phyloP scores from a whole-genome alignment of 2,113 vertebrate genomes.

The Lichenostomus cassidix region DNA sequence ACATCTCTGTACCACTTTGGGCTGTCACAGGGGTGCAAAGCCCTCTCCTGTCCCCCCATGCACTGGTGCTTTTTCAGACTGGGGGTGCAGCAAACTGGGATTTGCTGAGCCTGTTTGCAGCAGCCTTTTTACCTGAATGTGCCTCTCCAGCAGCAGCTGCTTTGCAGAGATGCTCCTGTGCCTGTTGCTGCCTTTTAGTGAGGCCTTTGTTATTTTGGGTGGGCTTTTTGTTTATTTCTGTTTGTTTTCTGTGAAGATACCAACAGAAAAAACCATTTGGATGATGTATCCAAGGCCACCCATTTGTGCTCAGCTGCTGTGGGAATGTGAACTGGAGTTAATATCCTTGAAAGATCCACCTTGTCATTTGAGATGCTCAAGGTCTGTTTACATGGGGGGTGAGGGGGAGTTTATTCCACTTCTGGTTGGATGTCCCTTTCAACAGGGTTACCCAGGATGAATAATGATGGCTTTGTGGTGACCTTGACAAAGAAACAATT shows the following conservation, averaged over 20 bases:
- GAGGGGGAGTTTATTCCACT: background rate
- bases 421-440: background rate
- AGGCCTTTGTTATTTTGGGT: background rate
- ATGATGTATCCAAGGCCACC: background rate
- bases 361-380: background rate
- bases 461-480: background rate
- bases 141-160: background rate
- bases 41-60: background rate
- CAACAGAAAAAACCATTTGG: background rate
- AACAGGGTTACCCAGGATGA: background rate
- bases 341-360: background rate
- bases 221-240: background rate
- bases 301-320: background rate
- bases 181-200: background rate
- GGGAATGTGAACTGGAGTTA: background rate
- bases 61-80: background rate
- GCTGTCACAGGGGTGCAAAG: background rate
- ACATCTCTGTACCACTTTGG: background rate
- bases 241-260: background rate
- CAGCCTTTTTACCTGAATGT: background rate
- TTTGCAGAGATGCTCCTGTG: background rate
- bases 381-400: background rate
- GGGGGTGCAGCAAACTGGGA: background rate
- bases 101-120: background rate
- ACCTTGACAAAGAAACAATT: constrained; percentile 13